Evolutionary conservation across 2,797 vertebrate genomes (phyloP), one percentile per base, ranked within the genome.

Genomic region (Syngnathus rostellatus): DNA sequence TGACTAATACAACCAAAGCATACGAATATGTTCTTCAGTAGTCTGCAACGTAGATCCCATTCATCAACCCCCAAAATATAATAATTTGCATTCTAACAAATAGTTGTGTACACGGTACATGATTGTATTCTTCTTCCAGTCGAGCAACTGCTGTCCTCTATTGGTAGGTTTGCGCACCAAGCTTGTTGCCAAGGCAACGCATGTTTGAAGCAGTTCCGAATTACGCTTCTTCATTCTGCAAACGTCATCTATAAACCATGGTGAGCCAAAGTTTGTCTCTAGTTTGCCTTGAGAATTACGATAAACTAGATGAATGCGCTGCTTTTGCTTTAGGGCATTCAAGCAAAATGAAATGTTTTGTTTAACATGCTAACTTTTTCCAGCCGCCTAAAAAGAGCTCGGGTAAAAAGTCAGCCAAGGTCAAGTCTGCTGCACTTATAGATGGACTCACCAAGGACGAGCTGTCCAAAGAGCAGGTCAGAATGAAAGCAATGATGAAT

Each of bases 371-470:
- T 46, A 63, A 38, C 45, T 48, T 63, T 63, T 41, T 5, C 46
- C 76, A 88, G 87, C 80, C 84, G 8, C 85, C 85, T 2, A 87
- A 88, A 74, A 81, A 51, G 75, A 68, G 69, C 25, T 12, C 77
- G 25, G 55, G 62, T 61, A 79, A 84, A 63, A 82, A 71, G 7
- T 19, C 80, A n/a, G 57, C 75, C 25, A 83, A 80, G 48, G 45
- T 65, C 0, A 80, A 19, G 68, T 74, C 80, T 1, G 81, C 79
- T 2, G 76, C 72, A 1, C 72, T 86, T 63, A 83, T 87, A 43
- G 72, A 87, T 64, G 86, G 86, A 16, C 81, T 83, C 0, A 83
- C 85, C 51, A 85, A 77, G 62, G 86, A 88, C 17, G 85, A 87
- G 71, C 48, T 86, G 58, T 65, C 81, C 74, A 84, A 80, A 66